A percentile compares a stretch with the other conserved stretches of the same genome.
phyloP scores from a whole-genome alignment of 2,113 vertebrate genomes.

The Vulpes lagopus region DNA sequence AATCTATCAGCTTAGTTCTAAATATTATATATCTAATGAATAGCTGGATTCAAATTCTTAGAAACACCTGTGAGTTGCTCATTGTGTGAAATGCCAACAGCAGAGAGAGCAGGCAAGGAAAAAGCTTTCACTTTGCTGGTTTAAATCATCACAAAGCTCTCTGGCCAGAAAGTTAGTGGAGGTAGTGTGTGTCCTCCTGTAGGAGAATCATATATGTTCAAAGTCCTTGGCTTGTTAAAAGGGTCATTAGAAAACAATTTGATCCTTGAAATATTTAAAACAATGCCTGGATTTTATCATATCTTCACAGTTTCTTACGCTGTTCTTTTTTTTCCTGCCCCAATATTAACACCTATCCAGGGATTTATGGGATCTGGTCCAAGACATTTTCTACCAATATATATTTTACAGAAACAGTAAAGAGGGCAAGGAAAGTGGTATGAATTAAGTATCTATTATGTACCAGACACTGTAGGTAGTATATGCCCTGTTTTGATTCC shows the following conservation, averaged over 20 bases:
- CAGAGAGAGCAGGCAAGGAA: background rate
- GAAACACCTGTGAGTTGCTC: background rate
- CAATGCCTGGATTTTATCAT: background rate
- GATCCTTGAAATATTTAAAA: background rate
- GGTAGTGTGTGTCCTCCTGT: fast-evolving
- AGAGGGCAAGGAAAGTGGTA: background rate
- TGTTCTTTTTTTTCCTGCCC: background rate
- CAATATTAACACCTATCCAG: background rate
- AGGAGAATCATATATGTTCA: background rate
- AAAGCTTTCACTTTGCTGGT: background rate
- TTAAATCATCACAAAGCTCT: background rate
- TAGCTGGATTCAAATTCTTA: background rate
- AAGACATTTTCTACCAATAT: background rate
- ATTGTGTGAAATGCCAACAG: background rate
- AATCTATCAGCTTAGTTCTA: background rate
- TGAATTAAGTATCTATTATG: background rate
- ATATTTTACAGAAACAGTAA: background rate
- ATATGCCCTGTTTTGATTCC: background rate
- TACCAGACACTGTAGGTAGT: background rate
- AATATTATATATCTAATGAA: background rate
- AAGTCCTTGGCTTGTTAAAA: background rate
- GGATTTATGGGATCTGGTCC: background rate
- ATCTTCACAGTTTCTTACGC: background rate
- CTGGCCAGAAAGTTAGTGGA: background rate
- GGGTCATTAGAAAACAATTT: background rate